Base-by-base conservation (phyloP, 2,888 invertebrate genomes). In the Meganola albula region DNA sequence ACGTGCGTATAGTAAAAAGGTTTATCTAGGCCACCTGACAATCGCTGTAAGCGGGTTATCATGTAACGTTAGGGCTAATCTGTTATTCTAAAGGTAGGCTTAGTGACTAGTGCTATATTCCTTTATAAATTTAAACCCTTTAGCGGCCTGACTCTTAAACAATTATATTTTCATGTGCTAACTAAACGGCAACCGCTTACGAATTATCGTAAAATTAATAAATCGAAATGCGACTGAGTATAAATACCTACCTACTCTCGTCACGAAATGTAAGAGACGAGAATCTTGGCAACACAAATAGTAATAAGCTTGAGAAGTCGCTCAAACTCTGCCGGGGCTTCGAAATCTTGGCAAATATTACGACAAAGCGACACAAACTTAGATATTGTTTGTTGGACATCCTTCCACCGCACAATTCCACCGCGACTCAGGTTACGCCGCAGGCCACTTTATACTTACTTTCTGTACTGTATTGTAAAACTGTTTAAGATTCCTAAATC, bases 301-400 rank as follows among this genome's bases (percentile, higher is more conserved):
- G 76, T 77, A 79, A 79, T 80, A 77, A 79, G 76, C 73, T 65
- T 45, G 64, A 58, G 69, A 72, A 74, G 71, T 69, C 67, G 58
- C 65, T 63, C 58, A 66, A 75, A 75, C 68, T 77, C 63, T 50
- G 52, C 37, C 52, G 53, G 56, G 48, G 65, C 63, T 70, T 68
- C 58, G 59, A 66, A 68, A 63, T 62, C 73, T 69, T 58, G 64
- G 69, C 72, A 74, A 78, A 78, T 76, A 77, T 74, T 63, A 73
- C 70, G 58, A 72, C 72, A 75, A 74, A 72, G 77, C 69, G 74
- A 71, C 72, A 62, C 58, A 63, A 77, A 76, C 72, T 76, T 75
- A 53, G 70, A 76, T 78, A 74, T 75, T 76, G 70, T 76, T 74
- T 72, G 71, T 68, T 59, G 69, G 73, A 66, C 64, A 68, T 69